Conservation (phyloP, 2,113 vertebrate species). For the Chloropsis cyanopogon region DNA sequence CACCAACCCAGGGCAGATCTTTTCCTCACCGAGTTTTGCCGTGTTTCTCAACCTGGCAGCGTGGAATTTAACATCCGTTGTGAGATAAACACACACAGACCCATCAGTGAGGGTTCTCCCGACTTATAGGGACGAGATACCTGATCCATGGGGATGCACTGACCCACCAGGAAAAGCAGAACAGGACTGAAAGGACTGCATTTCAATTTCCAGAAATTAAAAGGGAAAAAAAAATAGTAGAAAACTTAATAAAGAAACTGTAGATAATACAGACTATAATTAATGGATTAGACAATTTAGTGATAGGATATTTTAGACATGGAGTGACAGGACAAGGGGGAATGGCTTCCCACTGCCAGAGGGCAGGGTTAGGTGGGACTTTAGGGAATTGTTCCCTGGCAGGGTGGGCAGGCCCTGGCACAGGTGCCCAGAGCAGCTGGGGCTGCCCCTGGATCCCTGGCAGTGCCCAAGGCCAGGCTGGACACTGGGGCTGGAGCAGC, state of each 20-base stretch:
- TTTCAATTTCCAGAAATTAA: neutral
- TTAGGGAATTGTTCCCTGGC: rapidly evolving
- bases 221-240: neutral
- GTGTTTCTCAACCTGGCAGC: neutral
- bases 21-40: neutral
- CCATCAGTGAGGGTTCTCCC: rapidly evolving
- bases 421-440: neutral
- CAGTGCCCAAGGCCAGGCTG: neutral
- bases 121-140: rapidly evolving
- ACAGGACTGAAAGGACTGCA: neutral
- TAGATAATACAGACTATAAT: neutral
- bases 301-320: neutral
- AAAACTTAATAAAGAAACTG: neutral
- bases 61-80: rapidly evolving
- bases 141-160: neutral
- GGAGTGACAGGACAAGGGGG: neutral
- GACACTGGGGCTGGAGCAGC: neutral
- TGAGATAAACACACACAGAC: neutral
- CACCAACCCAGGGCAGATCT: neutral
- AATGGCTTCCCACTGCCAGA: neutral
- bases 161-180: neutral
- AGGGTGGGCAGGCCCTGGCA: neutral
- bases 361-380: rapidly evolving
- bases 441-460: neutral
- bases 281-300: neutral